Conservation (phyloP, 2,888 invertebrate genomes). For the Bellardia pandia region DNA sequence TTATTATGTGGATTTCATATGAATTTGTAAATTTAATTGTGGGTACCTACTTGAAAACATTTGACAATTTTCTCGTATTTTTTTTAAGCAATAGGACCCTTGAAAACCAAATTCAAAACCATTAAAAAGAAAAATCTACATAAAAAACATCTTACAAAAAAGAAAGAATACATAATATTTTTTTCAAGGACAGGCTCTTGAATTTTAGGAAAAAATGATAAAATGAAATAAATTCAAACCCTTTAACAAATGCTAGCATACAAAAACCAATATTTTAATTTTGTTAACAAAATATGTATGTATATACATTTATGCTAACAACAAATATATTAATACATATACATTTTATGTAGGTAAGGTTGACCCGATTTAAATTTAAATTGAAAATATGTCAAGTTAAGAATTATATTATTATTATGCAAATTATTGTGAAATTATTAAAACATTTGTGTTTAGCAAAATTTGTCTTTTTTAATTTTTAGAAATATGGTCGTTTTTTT, state of each 20-base stretch:
- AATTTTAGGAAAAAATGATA: no score
- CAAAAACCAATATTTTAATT: not conserved
- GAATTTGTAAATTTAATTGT: not conserved
- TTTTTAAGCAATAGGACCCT: no score
- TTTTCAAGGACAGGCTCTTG: no score
- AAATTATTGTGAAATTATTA: not conserved
- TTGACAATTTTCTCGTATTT: not conserved
- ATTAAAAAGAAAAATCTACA: no score
- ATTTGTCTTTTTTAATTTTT: not conserved
- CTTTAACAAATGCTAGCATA: no score
- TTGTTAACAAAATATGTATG: not conserved
- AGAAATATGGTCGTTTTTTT: no score
- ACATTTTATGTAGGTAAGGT: not conserved
- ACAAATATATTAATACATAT: not conserved
- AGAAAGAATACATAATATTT: no score
- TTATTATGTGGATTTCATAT: not conserved
- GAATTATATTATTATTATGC: not conserved
- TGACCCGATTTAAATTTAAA: not conserved
- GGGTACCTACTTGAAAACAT: not conserved
- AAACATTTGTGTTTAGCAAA: not conserved
- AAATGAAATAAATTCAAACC: no score
- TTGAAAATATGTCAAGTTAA: not conserved
- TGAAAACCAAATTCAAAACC: no score
- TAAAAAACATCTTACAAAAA: no score
- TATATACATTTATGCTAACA: not conserved